These are phyloP conservation scores for Nemopilema nomurai DNA, from an alignment of 30 jellyfish, hydroid and myxozoan species.

Conservation along the genomic window DNA sequence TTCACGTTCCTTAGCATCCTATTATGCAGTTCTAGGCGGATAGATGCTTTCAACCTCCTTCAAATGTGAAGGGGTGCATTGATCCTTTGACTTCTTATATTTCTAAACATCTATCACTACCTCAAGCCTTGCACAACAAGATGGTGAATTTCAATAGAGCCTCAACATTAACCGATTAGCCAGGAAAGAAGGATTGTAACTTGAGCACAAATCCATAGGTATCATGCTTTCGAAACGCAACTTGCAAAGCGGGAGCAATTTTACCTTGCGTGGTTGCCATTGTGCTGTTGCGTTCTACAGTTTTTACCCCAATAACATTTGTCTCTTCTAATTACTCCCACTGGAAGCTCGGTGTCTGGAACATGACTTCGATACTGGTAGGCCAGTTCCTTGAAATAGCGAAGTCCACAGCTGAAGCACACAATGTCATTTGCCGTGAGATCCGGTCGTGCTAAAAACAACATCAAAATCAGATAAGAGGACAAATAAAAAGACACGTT, in stretches of 20 bases:
- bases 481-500: background rate
- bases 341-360: conserved; percentile 63
- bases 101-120: too few relatives aligned
- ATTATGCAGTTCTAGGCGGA: too few relatives aligned
- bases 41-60: too few relatives aligned
- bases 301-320: conserved; percentile 85
- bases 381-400: conserved; percentile 58
- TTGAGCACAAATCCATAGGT: background rate
- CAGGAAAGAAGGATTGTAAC: too few relatives aligned
- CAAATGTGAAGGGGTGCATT: too few relatives aligned
- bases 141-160: too few relatives aligned
- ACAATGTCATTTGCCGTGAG: conserved; percentile 43
- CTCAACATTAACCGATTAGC: too few relatives aligned
- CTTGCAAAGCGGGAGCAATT: background rate
- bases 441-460: conserved; percentile 16
- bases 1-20: too few relatives aligned
- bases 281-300: conserved; percentile 78
- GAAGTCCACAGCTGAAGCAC: conserved; percentile 74
- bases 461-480: background rate
- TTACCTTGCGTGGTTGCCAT: conserved; percentile 76
- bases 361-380: conserved; percentile 52
- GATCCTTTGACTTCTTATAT: too few relatives aligned
- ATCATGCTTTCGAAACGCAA: background rate
- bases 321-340: conserved; percentile 42
- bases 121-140: too few relatives aligned